Evolutionary conservation across 1,140 invertebrate species (phyloP).

Genomic region (Calycopis cecrops): DNA sequence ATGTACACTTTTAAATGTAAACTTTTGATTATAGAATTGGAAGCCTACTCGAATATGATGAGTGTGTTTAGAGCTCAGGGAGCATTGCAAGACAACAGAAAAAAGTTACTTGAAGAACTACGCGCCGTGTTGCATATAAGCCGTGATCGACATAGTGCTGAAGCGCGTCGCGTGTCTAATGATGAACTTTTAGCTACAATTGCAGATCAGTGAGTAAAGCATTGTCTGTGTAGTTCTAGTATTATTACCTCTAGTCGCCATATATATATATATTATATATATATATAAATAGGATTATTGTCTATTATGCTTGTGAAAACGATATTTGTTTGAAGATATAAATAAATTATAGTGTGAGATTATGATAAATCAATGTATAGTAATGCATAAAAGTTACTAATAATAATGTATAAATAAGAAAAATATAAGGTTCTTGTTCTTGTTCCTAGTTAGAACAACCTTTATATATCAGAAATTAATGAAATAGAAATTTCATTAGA

Average conservation of each 20-base stretch:
- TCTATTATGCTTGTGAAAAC: no score
- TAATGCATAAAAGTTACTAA: no score
- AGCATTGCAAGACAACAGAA: constrained; percentile 87
- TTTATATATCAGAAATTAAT: background rate
- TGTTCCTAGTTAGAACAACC: background rate
- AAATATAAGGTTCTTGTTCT: no score
- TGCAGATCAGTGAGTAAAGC: constrained; percentile 85
- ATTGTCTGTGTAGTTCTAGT: no score
- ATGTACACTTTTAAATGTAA: constrained; percentile 21
- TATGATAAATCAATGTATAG: no score
- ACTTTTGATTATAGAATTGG: constrained; percentile 83
- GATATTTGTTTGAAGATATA: no score
- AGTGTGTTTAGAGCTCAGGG: constrained; percentile 94
- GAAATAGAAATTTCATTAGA: background rate
- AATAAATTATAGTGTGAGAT: no score
- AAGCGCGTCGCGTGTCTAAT: constrained; percentile 91
- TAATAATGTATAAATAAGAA: no score
- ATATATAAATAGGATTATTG: no score
- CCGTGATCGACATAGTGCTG: constrained; percentile 91
- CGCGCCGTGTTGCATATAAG: constrained; percentile 89
- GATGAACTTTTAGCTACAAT: constrained; percentile 92
- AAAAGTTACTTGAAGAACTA: constrained; percentile 88
- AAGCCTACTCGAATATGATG: constrained; percentile 92
- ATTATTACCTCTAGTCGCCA: no score
- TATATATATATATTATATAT: no score